Evolutionary conservation across 2,888 invertebrate species (phyloP), one percentile per base, ranked within the genome.

Genomic region (Eumerus sabulonum): DNA sequence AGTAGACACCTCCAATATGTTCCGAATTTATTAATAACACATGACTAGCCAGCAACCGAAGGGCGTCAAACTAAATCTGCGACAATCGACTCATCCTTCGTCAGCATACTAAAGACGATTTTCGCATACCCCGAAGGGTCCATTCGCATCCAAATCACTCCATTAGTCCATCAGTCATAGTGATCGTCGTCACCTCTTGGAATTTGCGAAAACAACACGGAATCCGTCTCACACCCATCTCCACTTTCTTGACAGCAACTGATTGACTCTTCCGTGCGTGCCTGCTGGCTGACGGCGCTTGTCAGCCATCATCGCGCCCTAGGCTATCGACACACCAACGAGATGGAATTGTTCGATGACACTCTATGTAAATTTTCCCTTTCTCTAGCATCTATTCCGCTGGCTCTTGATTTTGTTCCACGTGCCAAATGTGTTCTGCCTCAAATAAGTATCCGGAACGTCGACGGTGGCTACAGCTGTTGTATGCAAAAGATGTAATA

Each of bases 231-330:
- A 63, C 63, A 56, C 63, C 53, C 56, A 51, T 45, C 64, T 59
- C 68, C 64, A 51, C 63, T 62, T 59, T 64, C 57, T 9, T 45
- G 51, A 2, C 45, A 16, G 53, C 45, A 16, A 47, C 35, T 68
- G 77, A 79, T 79, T 79, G 77, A 79, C 59, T 79, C 68, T 68
- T 79, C 68, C 70, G 48, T 76, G 53, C 45, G 57, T 54, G 72
- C 74, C 63, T 79, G 79, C 68, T 73, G 79, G 68, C 74, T 64
- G 7, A 4, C 27, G 79, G 79, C 79, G 79, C 79, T 79, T 70
- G 27, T 27, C 27, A 57, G 53, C 53, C 16, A 56, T 48, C 16
- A 56, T 63, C 11, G 1, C 47, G 72, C 72, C 72, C 53, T 53
- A 36, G 57, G 72, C 67, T 62, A 59, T 57, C 40, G 42, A 11